Percentiles rank a stretch among this genome's conserved stretches.
phyloP scores from a whole-genome alignment of 1,140 invertebrate species.

The Penaeus vannamei region DNA sequence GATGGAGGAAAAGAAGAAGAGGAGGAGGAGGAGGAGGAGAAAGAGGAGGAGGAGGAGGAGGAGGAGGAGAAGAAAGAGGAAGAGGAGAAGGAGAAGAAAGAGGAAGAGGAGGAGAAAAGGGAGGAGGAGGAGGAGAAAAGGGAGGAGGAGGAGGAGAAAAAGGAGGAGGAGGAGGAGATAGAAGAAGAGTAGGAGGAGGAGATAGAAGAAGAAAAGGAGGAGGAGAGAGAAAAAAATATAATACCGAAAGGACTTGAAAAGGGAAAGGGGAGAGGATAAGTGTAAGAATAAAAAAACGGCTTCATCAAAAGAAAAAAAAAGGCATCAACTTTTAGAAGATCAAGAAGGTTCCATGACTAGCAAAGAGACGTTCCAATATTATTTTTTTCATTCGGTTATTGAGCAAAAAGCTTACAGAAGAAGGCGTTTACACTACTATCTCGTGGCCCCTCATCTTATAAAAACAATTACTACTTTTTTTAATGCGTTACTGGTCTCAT shows the following conservation, averaged over 20 bases:
- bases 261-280: not conserved
- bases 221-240: not conserved
- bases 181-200: not conserved
- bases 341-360: not conserved
- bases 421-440: constrained; percentile 24
- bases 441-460: constrained; percentile 34
- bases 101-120: too few relatives aligned
- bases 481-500: not conserved
- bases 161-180: too few relatives aligned
- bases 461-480: not conserved
- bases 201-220: not conserved
- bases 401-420: constrained; percentile 57
- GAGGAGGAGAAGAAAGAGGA: too few relatives aligned
- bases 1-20: too few relatives aligned
- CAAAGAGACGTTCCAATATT: constrained; percentile 61
- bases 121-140: too few relatives aligned
- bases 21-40: too few relatives aligned
- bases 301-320: not conserved
- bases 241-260: not conserved
- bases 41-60: too few relatives aligned
- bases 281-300: not conserved
- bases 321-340: not conserved
- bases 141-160: not conserved
- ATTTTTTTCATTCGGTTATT: constrained; percentile 35
- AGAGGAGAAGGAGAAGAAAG: too few relatives aligned